phyloP scores from a whole-genome alignment of 1,140 invertebrate genomes.

The Bombus pascuorum region DNA sequence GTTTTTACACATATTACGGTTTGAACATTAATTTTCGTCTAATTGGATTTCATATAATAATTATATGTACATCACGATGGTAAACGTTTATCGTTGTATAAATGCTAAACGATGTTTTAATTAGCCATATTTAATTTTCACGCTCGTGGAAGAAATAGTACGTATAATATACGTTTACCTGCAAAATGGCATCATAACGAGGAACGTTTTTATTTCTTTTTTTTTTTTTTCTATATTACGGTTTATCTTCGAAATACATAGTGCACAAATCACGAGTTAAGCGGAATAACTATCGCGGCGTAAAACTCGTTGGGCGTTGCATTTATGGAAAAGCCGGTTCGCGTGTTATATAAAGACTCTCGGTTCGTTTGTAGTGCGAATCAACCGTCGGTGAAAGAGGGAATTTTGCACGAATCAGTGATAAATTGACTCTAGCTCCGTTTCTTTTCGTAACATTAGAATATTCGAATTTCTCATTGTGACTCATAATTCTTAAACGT shows the following conservation, averaged over 20 bases:
- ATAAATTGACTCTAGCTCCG: not conserved
- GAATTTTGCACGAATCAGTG: constrained; percentile 10
- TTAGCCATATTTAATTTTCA: not conserved
- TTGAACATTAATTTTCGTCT: not conserved
- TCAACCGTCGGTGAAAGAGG: constrained; percentile 23
- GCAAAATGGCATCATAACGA: not conserved
- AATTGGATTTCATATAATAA: not conserved
- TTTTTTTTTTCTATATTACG: not conserved
- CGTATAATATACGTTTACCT: not conserved
- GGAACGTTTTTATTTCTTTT: not conserved
- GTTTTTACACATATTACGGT: not conserved
- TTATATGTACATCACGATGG: not conserved
- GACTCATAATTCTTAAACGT: not conserved
- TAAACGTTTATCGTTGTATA: too few relatives aligned
- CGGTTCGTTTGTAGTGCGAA: constrained; percentile 9
- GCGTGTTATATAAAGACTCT: constrained; percentile 37
- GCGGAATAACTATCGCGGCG: not conserved
- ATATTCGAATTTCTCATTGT: not conserved
- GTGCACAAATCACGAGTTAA: not conserved
- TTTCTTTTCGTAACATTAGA: not conserved
- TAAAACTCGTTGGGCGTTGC: constrained; percentile 27
- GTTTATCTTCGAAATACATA: constrained; percentile 3
- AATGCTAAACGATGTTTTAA: not conserved
- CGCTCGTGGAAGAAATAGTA: not conserved
- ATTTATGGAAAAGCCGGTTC: constrained; percentile 50